Percentiles rank a stretch among this genome's conserved stretches.
Conservation (phyloP, 2,888 invertebrate species). For the Dasysyrphus tricinctus region DNA sequence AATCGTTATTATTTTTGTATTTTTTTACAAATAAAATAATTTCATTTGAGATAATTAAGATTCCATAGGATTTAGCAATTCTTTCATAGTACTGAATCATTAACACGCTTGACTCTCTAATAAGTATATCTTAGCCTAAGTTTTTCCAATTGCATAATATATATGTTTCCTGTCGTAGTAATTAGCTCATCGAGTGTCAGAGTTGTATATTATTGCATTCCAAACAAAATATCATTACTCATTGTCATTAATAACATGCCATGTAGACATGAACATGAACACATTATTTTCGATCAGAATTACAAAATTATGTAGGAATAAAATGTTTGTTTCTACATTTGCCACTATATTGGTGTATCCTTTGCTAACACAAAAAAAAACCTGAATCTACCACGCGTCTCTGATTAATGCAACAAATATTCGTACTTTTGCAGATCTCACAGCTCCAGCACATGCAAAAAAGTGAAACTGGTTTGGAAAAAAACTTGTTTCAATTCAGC, state of each 20-base stretch:
- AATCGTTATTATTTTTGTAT: neutral
- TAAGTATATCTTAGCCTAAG: neutral
- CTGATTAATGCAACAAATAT: conserved; percentile 34
- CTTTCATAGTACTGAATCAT: neutral
- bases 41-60: neutral
- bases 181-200: conserved; percentile 40
- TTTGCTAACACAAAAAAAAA: conserved; percentile 12
- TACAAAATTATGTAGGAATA: neutral
- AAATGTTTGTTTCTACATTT: neutral
- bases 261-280: conserved; percentile 15
- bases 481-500: too few species aligned
- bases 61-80: neutral
- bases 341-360: neutral
- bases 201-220: conserved; percentile 10
- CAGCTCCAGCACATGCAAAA: neutral
- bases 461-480: too few species aligned
- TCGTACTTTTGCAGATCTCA: conserved; percentile 14
- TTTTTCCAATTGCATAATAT: conserved; percentile 1
- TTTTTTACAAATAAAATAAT: neutral
- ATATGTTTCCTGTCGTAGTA: conserved; percentile 4
- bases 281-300: neutral
- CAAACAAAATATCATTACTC: conserved; percentile 45
- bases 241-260: conserved; percentile 39
- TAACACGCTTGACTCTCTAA: neutral
- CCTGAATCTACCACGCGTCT: conserved; percentile 33